phyloP scores from a whole-genome alignment of 2,113 vertebrate species.

The Pelodiscus sinensis region DNA sequence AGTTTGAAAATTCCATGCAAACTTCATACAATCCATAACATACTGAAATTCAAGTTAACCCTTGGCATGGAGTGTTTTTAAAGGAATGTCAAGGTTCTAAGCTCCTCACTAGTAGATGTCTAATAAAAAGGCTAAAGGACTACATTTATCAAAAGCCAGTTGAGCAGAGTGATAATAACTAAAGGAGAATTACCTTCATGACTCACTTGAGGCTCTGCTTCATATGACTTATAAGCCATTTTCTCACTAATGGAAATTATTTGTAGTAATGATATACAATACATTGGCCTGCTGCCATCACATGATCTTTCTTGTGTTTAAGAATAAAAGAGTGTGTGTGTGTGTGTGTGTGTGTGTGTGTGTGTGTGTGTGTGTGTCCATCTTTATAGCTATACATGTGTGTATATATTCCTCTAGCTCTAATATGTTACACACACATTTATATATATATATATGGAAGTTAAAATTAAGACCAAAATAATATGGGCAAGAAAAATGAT shows the following conservation, averaged over 20 bases:
- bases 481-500: background rate
- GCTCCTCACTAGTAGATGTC: background rate
- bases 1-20: background rate
- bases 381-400: background rate
- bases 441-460: background rate
- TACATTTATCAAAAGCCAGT: constrained; percentile 39
- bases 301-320: constrained; percentile 1
- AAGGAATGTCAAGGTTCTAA: background rate
- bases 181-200: constrained; percentile 42
- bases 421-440: background rate
- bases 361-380: too few relatives aligned
- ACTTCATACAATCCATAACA: background rate
- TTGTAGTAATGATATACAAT: constrained; percentile 12
- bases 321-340: background rate
- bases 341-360: too few relatives aligned
- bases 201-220: constrained; percentile 33
- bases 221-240: constrained; percentile 36
- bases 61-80: background rate
- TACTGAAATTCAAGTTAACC: constrained; percentile 28
- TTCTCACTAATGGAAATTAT: constrained; percentile 13
- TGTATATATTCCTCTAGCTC: background rate
- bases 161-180: constrained; percentile 28
- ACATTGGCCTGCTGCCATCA: background rate
- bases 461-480: background rate
- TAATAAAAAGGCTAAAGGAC: constrained; percentile 26